Percentiles rank a stretch among this genome's conserved stretches.
Conservation (phyloP, 2,797 vertebrate species). For the Cyprinodon diabolis region DNA sequence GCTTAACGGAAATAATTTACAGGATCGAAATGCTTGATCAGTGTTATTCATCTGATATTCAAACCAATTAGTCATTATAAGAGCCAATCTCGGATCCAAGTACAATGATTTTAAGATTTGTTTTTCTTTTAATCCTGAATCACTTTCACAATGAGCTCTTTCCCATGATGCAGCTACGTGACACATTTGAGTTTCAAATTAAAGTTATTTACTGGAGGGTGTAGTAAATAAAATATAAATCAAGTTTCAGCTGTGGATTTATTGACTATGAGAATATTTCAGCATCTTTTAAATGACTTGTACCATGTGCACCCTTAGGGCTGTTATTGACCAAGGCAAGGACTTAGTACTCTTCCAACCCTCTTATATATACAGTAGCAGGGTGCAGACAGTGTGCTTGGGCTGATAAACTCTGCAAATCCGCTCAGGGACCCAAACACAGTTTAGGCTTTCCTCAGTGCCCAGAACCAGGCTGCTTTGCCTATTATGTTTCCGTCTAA, state of each 20-base stretch:
- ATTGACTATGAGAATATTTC: conserved; percentile 51
- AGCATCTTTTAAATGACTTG: conserved; percentile 59
- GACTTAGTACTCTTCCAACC: conserved; percentile 52
- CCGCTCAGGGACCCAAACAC: conserved; percentile 57
- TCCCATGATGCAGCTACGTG: conserved; percentile 1
- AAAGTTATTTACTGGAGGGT: conserved; percentile 5
- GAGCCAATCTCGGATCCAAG: no score
- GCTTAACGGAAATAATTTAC: no score
- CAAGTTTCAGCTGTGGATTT: conserved; percentile 38
- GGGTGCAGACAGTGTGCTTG: conserved; percentile 42
- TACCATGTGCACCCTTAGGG: conserved; percentile 37
- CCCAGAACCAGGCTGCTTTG: conserved; percentile 33
- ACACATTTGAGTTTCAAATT: conserved; percentile 14
- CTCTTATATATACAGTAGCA: conserved; percentile 52
- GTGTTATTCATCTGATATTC: no score
- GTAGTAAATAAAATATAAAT: conserved; percentile 32
- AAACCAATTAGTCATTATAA: no score
- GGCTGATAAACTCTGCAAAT: conserved; percentile 75
- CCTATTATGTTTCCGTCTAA: conserved; percentile 43
- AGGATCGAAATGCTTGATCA: no score
- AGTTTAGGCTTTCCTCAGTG: conserved; percentile 41
- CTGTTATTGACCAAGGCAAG: conserved; percentile 63
- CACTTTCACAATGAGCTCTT: background rate
- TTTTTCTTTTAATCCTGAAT: background rate
- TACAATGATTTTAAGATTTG: background rate